A percentile compares a stretch with the other conserved stretches of the same genome.
Evolutionary conservation across 2,113 vertebrate species (phyloP).

Genomic region (Riparia riparia): DNA sequence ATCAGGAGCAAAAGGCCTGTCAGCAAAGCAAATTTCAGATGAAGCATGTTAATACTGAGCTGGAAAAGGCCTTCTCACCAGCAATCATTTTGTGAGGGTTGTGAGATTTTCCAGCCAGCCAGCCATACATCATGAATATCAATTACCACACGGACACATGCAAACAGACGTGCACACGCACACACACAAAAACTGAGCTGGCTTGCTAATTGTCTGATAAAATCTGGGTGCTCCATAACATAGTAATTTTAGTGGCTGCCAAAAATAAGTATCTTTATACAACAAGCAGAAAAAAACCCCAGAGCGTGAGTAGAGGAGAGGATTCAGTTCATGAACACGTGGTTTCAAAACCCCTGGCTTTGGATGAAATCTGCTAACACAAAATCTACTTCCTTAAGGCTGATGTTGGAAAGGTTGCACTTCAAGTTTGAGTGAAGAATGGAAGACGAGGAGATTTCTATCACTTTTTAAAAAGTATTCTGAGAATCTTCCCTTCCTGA

Average conservation of each 20-base stretch:
- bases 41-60: constrained; percentile 33
- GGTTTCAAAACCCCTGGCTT: constrained; percentile 61
- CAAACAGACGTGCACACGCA: constrained; percentile 59
- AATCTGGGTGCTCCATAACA: constrained; percentile 72
- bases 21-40: constrained; percentile 43
- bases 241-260: constrained; percentile 67
- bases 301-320: constrained; percentile 61
- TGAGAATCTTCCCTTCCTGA: neutral
- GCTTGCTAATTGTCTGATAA: constrained; percentile 74
- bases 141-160: constrained; percentile 53
- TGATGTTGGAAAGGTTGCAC: neutral
- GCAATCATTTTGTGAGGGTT: constrained; percentile 68
- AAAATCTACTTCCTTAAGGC: neutral
- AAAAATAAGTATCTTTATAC: constrained; percentile 67
- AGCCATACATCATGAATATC: constrained; percentile 71
- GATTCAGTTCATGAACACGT: constrained; percentile 47
- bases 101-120: constrained; percentile 75
- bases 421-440: neutral
- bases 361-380: constrained; percentile 42
- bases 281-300: constrained; percentile 34
- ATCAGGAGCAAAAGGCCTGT: constrained; percentile 23
- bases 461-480: neutral
- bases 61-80: constrained; percentile 70
- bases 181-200: constrained; percentile 69
- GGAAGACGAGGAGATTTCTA: neutral